These are phyloP conservation scores for Colossoma macropomum DNA, from an alignment of 2,113 vertebrate species.

Conservation along the genomic window DNA sequence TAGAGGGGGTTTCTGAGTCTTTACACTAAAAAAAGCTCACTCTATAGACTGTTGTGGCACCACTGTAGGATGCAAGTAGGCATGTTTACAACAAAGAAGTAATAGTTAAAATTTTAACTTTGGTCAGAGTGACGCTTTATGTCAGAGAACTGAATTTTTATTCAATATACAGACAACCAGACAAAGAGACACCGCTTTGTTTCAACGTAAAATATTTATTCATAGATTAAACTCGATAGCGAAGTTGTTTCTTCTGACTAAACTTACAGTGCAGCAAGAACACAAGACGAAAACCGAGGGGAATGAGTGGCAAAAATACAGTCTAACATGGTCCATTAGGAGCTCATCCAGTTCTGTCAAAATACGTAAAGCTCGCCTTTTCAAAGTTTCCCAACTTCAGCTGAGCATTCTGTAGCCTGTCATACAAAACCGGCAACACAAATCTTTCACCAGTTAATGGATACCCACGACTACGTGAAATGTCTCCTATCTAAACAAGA, in stretches of 20 bases:
- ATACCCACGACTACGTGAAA: constrained; percentile 13
- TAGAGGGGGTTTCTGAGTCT: too few relatives aligned
- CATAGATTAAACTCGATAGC: constrained; percentile 31
- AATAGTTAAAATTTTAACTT: too few relatives aligned
- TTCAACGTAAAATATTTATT: constrained; percentile 68
- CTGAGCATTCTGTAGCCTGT: constrained; percentile 15
- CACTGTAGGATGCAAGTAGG: too few relatives aligned
- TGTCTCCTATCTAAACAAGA: constrained; percentile 35
- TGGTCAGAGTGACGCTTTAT: too few relatives aligned
- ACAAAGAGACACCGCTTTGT: neutral
- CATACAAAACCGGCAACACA: constrained; percentile 11
- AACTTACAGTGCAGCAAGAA: constrained; percentile 60
- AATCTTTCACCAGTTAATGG: constrained; percentile 28
- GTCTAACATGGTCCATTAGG: constrained; percentile 44
- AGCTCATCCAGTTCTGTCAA: constrained; percentile 55
- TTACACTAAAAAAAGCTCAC: too few relatives aligned
- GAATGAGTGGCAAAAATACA: constrained; percentile 45
- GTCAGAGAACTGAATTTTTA: too few relatives aligned
- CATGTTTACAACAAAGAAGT: too few relatives aligned
- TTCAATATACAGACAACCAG: neutral
- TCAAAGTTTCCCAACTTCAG: constrained; percentile 24
- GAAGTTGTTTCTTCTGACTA: constrained; percentile 47
- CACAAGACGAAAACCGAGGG: constrained; percentile 44
- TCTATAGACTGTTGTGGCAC: too few relatives aligned
- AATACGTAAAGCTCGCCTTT: constrained; percentile 37